These are phyloP conservation scores for Paragorgia papillata DNA, from an alignment of 92 coral and sea anemone species.

Conservation along the genomic window DNA sequence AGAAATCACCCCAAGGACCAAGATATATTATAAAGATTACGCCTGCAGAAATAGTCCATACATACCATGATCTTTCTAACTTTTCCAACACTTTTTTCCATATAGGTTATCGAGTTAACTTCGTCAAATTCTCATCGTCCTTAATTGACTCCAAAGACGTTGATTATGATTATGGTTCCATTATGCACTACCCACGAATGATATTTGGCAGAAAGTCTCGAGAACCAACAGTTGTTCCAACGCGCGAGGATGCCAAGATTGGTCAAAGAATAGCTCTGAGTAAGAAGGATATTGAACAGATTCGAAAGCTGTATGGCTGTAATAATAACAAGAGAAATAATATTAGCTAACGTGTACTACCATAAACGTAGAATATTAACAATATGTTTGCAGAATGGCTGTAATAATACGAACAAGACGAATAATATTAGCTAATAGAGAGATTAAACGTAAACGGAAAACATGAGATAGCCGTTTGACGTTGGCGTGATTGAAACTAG, in stretches of 20 bases:
- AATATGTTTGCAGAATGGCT: no score
- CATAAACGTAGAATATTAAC: no score
- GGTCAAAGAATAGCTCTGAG: slow-evolving; percentile 89
- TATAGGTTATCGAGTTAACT: slow-evolving; percentile 83
- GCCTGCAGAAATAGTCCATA: no score
- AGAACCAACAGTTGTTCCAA: slow-evolving; percentile 63
- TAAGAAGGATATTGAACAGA: slow-evolving; percentile 78
- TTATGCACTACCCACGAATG: slow-evolving; percentile 86
- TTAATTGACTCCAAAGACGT: slow-evolving; percentile 89
- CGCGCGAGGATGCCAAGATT: slow-evolving; percentile 34
- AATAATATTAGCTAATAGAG: no score
- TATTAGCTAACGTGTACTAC: neutral
- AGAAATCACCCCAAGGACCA: no score
- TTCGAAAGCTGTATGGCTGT: slow-evolving; percentile 79
- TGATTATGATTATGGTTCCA: slow-evolving; percentile 90
- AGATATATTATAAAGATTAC: no score
- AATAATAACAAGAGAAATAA: slow-evolving; percentile 55
- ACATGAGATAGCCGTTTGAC: no score
- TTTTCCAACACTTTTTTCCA: no score
- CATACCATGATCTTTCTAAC: no score
- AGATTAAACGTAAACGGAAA: no score
- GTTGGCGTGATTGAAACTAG: no score
- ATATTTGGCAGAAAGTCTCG: slow-evolving; percentile 75
- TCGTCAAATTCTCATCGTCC: slow-evolving; percentile 69
- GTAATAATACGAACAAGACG: no score